Percentiles rank a stretch among this genome's conserved stretches.
Conservation (phyloP, 2,888 invertebrate species). For the Alentia gelatinosa region DNA sequence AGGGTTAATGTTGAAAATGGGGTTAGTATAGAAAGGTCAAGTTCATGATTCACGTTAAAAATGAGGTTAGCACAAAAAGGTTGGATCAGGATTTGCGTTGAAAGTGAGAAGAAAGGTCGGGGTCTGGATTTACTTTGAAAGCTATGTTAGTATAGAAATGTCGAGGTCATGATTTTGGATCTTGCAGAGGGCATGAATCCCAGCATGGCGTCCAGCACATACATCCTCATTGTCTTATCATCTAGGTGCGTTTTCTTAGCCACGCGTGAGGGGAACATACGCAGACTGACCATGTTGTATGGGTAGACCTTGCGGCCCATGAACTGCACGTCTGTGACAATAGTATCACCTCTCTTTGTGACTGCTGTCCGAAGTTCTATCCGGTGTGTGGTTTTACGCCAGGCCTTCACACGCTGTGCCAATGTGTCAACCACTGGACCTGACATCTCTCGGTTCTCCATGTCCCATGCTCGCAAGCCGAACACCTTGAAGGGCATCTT, state of each 20-base stretch:
- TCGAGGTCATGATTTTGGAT: neutral
- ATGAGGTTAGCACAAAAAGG: too few species aligned
- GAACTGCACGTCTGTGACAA: constrained; percentile 23
- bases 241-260: neutral
- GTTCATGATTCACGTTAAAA: too few species aligned
- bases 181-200: constrained; percentile 16
- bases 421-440: constrained; percentile 13
- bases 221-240: neutral
- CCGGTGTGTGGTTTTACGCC: neutral
- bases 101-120: too few species aligned
- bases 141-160: neutral
- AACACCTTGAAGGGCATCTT: neutral
- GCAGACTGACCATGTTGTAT: neutral
- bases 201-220: constrained; percentile 30
- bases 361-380: constrained; percentile 9
- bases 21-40: too few species aligned
- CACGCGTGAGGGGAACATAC: neutral
- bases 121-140: too few species aligned
- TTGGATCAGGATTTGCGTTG: too few species aligned
- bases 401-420: neutral
- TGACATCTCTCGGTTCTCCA: neutral
- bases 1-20: too few species aligned
- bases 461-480: neutral
- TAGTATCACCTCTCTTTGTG: neutral
- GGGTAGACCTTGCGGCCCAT: constrained; percentile 43